A percentile compares a stretch with the other conserved stretches of the same genome.
Evolutionary conservation across 35 echinoderm and acorn worm genomes (phyloP).

Genomic region (Apostichopus parvimensis): DNA sequence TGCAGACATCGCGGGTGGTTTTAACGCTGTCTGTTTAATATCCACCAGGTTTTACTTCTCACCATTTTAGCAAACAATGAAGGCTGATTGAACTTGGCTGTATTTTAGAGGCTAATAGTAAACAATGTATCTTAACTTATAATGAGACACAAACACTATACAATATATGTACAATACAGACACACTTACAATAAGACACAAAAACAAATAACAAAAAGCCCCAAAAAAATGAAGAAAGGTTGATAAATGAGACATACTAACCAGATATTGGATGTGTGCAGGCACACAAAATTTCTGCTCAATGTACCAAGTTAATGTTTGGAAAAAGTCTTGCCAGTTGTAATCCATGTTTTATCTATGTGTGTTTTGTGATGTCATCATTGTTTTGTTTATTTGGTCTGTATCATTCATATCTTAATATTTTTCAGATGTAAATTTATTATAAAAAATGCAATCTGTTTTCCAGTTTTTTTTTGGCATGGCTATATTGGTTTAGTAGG

Average conservation of each 20-base stretch:
- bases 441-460: neutral
- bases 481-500: neutral
- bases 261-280: conserved; percentile 16
- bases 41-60: too few species aligned
- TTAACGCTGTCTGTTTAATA: too few species aligned
- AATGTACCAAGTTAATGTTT: conserved; percentile 14
- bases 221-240: neutral
- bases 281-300: conserved; percentile 23
- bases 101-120: too few species aligned
- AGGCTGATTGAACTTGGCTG: too few species aligned
- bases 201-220: neutral
- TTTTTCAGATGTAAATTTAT: neutral
- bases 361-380: too few species aligned
- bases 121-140: too few species aligned
- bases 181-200: too few species aligned
- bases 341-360: neutral
- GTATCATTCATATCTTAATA: neutral
- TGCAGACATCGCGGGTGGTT: too few species aligned
- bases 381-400: neutral
- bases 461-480: neutral
- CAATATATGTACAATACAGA: too few species aligned
- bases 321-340: conserved; percentile 33
- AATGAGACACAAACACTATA: too few species aligned
- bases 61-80: too few species aligned
- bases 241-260: neutral